Evolutionary conservation across 2,797 vertebrate species (phyloP), one percentile per base, ranked within the genome.

Genomic region (Anguilla megastoma): DNA sequence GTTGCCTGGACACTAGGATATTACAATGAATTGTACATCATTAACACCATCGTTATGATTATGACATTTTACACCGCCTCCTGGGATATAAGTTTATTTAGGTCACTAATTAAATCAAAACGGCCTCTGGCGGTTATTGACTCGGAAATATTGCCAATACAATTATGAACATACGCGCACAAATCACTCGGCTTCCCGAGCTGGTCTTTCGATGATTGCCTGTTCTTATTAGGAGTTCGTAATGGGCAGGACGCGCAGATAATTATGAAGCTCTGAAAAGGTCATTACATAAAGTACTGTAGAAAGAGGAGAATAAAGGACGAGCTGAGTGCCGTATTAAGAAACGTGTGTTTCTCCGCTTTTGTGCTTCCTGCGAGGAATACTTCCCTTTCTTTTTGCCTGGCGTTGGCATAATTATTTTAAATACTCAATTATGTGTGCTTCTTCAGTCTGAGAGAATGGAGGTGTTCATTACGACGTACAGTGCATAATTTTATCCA

Each of bases 31-130:
- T 96, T 94, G 95, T 94, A 96, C 93, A 96, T 97, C 96, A 97
- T 97, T 97, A 96, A 96, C 96, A 92, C 95, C 94, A 92, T 95
- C 96, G 95, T 97, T 97, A 97, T 97, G 97, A 97, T 97, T 97
- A 97, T 97, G 97, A 97, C 96, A 96, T 96, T 96, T 95, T 95
- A 95, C 94, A 95, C 93, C 93, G 95, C 96, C 97, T 97, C 95
- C 92, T 91, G 97, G 97, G 96, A 96, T 88, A 93, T 94, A 94
- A 92, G 96, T 95, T 96, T 97, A 97, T 97, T 97, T 95, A 96
- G 95, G 95, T 94, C 93, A 91, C 94, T n/a, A 94, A 97, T 97
- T 96, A 96, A 97, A 97, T 97, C 95, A 97, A 95, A 95, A 92
- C 90, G 95, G 94, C 97, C 96, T 90, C 89, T 91, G 95, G 97